Base-by-base conservation (phyloP, 2,113 vertebrate genomes). In the Zeus faber region DNA sequence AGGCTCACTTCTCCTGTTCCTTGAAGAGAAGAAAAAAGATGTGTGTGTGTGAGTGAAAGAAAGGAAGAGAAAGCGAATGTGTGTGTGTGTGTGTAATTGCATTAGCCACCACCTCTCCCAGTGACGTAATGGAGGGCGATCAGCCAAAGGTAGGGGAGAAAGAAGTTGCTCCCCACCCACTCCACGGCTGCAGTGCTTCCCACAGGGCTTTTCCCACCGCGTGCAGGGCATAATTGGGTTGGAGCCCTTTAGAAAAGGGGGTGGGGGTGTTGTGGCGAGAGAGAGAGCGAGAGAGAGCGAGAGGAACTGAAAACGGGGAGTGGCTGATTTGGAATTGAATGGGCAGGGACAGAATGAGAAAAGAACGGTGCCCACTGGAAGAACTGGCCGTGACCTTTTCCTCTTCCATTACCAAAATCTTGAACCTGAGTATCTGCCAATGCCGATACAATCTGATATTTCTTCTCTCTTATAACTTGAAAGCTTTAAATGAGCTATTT, bases 171-270 rank as follows among this genome's bases (percentile, higher is more conserved):
- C 64, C 29, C 69, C 11, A 4, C 9, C 33, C 78, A 51, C 65
- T 73, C 41, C n/a, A n/a, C 61, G 69, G 77, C 79, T 72, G 67
- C 72, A 23, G 53, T 18, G 63, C 67, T 85, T 83, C 83, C 77
- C 74, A 80, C 80, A 76, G 74, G 47, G 33, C 69, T 46, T 40
- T 72, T 75, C 70, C 75, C 72, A 79, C 47, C 16, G 13, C 6
- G 35, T 52, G 16, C 33, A 70, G 55, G 57, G 80, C 68, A 80
- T 83, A 79, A 82, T 86, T 81, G 73, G 71, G 79, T 82, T 70
- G 76, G 60, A 77, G 70, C 72, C 58, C 66, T 43, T 63, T 54
- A 79, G 69, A 50, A 73, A 58, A 27, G 72, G 67, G 61, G 59
- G 59, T 33, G 33, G 46, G 61, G 27, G 56, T 66, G 76, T 49